Base-by-base conservation (phyloP, 2,113 vertebrate species). In the Chlorodrepanis virens region DNA sequence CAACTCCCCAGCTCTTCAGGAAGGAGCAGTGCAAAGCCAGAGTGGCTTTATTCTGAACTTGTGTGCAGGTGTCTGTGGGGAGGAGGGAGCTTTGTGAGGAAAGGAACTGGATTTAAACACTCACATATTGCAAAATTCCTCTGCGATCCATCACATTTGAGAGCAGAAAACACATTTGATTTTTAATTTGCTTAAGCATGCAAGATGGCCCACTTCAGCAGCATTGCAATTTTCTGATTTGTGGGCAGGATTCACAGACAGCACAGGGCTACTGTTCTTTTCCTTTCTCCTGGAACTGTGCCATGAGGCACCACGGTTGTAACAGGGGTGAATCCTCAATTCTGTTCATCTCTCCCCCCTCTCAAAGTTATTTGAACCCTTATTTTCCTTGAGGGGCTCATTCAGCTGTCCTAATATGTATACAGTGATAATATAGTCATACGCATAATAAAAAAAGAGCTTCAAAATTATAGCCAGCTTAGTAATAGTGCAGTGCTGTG, bases 301-400 rank as follows among this genome's bases (percentile, higher is more conserved):
- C 97, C 96, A 93, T 56, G 80, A 98, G 93, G 94, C 96, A 96
- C 76, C 83, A 88, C 5, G 12, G 92, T 79, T 97, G 60, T 94
- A 97, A 97, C 93, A 97, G 95, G 96, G 94, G 96, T 94, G 97
- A 97, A 93, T 95, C 96, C 93, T 96, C 96, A 91, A 11, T 95
- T 97, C 97, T 93, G 93, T 78, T 75, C 93, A 54, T 91, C 92
- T 97, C 63, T 79, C 96, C 92, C 95, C 92, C 95, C 89, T 90
- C 94, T 87, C 97, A 91, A 74, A 89, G 91, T 93, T 97, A 97
- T 96, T 93, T 96, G 95, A 98, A 96, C 97, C 85, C 96, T 97
- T 96, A 98, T 97, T 97, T 97, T 97, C 96, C 97, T 98, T 97
- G 82, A 97, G 97, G 97, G 97, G 96, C 94, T 94, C 94, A 97